Evolutionary conservation across 2,888 invertebrate species (phyloP), one percentile per base, ranked within the genome.

Genomic region (Psylliodes chrysocephalus): DNA sequence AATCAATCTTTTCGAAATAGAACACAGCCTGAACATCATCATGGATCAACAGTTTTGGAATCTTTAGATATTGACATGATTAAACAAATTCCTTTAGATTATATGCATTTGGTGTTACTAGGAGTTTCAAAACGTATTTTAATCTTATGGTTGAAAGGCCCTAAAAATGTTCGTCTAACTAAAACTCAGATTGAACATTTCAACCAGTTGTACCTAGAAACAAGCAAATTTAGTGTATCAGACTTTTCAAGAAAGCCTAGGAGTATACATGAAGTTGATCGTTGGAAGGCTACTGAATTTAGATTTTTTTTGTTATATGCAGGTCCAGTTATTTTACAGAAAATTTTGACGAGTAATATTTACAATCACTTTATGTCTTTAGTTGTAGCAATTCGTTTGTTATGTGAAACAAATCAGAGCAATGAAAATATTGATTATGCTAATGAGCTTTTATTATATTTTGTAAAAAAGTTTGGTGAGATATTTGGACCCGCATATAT

Each of bases 341-440:
- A 25, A 3, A 25, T 25, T 25, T 25, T 25, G 7, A 25, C 25
- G 22, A 40, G 17, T 40, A 40, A 40, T 22, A 19, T 12, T 40
- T 51, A 60, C 15, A 28, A 49, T 42, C 59, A 60, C n/a, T 60
- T 60, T 15, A 10, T 60, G 51, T 49, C 51, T 35, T 59, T 60
- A 51, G 51, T 42, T n/a, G 59, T 60, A 40, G 59, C 51, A 60
- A 25, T 60, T 51, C 17, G 51, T 10, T 18, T 51, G 8, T 60
- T 60, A 51, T 51, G 51, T 14, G 59, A 51, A 42, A 51, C 1
- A 51, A 60, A 49, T 28, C 40, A 51, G 17, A 51, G 42, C 51
- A 51, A 17, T 49, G 47, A 49, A 30, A 56, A 56, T 47, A 59
- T 51, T 49, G 59, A 59, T 38, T 51, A 59, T 51, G 49, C 59